phyloP scores from a whole-genome alignment of 2,888 invertebrate genomes.

The Drosophila borealis region DNA sequence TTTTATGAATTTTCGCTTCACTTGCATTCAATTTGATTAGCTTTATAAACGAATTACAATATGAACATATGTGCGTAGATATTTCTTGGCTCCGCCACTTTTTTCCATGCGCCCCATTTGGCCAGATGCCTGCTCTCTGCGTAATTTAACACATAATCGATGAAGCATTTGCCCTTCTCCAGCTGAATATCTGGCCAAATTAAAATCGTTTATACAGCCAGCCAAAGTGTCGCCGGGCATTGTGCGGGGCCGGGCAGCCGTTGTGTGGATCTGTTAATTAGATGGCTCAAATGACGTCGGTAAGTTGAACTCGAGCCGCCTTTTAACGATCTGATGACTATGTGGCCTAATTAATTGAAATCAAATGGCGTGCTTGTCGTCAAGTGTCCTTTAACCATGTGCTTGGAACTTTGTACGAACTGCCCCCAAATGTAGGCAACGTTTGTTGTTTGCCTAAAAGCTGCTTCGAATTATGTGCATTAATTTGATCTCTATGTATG shows the following conservation, averaged over 20 bases:
- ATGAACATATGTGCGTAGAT: conserved; percentile 1
- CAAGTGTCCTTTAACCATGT: conserved; percentile 8
- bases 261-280: conserved; percentile 64
- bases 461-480: background rate
- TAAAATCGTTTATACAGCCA: conserved; percentile 57
- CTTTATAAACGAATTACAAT: conserved; percentile 8
- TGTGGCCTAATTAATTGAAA: conserved; percentile 25
- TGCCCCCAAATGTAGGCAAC: conserved; percentile 61
- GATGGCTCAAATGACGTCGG: conserved; percentile 51
- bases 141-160: conserved; percentile 79
- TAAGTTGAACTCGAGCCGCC: conserved; percentile 29
- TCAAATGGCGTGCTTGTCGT: conserved; percentile 21
- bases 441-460: conserved; percentile 19
- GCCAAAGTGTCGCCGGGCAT: conserved; percentile 35
- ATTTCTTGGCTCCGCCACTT: conserved; percentile 16
- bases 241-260: conserved; percentile 17
- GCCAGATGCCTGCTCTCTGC: conserved; percentile 56
- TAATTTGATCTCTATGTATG: too few species aligned
- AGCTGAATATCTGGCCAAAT: conserved; percentile 49
- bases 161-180: conserved; percentile 39
- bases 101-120: conserved; percentile 48
- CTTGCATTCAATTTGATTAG: background rate
- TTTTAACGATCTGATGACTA: conserved; percentile 26
- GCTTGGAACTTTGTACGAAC: conserved; percentile 1
- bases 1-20: background rate